Base-by-base conservation (phyloP, 2,113 vertebrate species). In the Mustelus asterias region DNA sequence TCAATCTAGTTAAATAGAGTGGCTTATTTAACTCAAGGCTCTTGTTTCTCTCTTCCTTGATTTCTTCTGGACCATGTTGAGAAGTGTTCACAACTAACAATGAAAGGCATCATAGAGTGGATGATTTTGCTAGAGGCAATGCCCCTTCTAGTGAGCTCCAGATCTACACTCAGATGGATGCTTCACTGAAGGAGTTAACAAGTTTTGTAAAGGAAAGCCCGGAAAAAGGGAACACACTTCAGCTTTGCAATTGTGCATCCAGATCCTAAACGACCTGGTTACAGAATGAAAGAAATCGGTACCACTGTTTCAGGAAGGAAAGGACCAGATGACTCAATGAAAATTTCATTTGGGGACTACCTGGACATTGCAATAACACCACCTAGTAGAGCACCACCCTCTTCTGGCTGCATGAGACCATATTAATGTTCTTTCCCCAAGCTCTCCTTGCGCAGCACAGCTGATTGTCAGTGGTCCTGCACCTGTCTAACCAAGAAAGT, bases 161-260 rank as follows among this genome's bases (percentile, higher is more conserved):
- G 97, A 99, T 99, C 97, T 99, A 99, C 97, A 99, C 99, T 2
- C 99, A 99, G 99, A 99, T 99, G 99, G 99, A 99, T n/a, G 99
- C 99, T 8, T 99, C 99, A 69, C 97, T 99, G 96, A 99, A 99
- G 96, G 99, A 99, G 96, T 98, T 99, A 93, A 99, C 99, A 88
- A 98, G 99, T 96, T 97, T 99, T 96, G 99, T 99, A 96, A 99
- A 99, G 96, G 99, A 99, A 99, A 96, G 99, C 99, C 96, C 98
- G 99, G 93, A 99, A 99, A 97, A 99, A 99, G 96, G 99, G 99
- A 96, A 99, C 99, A 0, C 98, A 99, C 97, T 99, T 99, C 97
- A 98, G 98, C 96, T 99, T 99, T 94, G 98, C 99, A 22, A 99
- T 99, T 48, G 99, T 99, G 95, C 99, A 98, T 96, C 99, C 99